These are phyloP conservation scores for Columba janthina DNA, from an alignment of 2,113 vertebrate species.

Conservation along the genomic window DNA sequence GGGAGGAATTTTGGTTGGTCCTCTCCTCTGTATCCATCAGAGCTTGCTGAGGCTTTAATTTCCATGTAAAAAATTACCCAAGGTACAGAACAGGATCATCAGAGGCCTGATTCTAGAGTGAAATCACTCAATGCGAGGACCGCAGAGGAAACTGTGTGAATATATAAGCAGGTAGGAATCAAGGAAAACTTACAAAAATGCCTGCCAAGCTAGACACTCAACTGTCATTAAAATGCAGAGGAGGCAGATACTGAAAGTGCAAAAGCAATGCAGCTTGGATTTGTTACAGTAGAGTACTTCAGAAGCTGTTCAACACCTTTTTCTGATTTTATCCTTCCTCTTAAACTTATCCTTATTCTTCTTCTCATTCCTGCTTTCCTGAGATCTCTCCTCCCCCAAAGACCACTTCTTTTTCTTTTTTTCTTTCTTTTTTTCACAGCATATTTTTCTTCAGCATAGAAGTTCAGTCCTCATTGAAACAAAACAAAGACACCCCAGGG, in stretches of 20 bases:
- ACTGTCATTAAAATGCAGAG: background rate
- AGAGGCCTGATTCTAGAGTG: background rate
- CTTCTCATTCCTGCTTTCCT: background rate
- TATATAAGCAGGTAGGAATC: background rate
- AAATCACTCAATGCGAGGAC: background rate
- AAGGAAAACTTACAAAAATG: background rate
- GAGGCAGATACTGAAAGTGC: background rate
- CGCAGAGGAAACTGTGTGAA: background rate
- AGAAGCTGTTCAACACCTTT: background rate
- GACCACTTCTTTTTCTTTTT: background rate
- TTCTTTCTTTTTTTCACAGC: background rate
- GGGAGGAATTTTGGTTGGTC: background rate
- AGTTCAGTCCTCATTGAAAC: slow-evolving; percentile 5
- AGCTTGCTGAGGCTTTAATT: background rate
- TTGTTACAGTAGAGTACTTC: background rate
- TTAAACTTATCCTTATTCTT: background rate
- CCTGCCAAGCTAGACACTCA: background rate
- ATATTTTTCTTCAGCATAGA: background rate
- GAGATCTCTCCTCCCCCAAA: background rate
- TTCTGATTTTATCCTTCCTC: background rate
- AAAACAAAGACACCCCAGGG: background rate
- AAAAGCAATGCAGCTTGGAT: background rate
- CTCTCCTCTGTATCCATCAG: background rate
- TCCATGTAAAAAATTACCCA: background rate
- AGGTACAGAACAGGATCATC: background rate